Conservation (phyloP, 2,113 vertebrate genomes). For the Acrocephalus kingi region DNA sequence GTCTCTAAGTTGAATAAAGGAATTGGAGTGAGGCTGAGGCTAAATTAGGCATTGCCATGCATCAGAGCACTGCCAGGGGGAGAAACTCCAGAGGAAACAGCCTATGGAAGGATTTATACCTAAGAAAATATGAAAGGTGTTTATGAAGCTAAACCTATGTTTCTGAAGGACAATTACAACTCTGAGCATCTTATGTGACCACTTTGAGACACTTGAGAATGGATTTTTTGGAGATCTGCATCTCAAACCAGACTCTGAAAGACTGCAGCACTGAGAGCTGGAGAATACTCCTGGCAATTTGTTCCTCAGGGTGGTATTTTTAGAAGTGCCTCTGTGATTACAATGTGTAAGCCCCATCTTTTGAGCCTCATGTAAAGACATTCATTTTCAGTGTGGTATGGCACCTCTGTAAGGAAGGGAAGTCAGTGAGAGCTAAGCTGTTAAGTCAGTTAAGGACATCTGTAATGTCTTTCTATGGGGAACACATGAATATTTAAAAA, state of each 20-base stretch:
- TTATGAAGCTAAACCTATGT: background rate
- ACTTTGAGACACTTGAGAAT: background rate
- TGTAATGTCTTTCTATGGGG: background rate
- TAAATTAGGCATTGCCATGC: constrained; percentile 40
- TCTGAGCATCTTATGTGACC: background rate
- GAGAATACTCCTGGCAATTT: background rate
- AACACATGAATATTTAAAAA: constrained; percentile 43
- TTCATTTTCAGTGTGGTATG: background rate
- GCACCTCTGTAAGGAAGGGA: background rate
- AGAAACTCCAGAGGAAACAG: background rate
- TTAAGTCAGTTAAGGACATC: constrained; percentile 42
- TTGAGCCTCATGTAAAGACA: background rate
- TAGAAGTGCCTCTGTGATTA: background rate
- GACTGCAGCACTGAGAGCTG: background rate
- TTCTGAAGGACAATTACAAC: background rate
- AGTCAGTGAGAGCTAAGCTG: constrained; percentile 17
- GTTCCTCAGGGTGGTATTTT: background rate
- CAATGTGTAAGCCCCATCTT: background rate
- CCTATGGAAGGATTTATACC: background rate
- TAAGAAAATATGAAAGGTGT: background rate
- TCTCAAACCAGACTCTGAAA: background rate
- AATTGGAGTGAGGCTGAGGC: constrained; percentile 15
- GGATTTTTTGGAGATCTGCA: background rate
- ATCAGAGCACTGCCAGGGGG: background rate
- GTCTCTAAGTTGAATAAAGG: constrained; percentile 30